Conservation (phyloP, 2,797 vertebrate species). For the Neostethus bicornis region DNA sequence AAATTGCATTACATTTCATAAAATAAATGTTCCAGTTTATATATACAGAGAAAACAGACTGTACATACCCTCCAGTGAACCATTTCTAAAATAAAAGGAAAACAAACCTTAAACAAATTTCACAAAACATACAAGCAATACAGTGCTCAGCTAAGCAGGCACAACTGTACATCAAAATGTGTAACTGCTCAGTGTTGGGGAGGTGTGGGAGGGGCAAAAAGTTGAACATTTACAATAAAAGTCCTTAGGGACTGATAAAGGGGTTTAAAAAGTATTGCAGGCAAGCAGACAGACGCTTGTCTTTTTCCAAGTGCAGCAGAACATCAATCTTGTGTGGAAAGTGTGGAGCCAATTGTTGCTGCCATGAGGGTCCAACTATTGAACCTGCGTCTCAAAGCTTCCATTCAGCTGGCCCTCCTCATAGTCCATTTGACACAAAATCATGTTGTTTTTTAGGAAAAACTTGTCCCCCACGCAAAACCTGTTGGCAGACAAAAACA, state of each 20-base stretch:
- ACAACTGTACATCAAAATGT: slow-evolving; percentile 95
- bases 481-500: slow-evolving; percentile 78
- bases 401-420: slow-evolving; percentile 99
- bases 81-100: slow-evolving; percentile 80
- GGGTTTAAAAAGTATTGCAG: slow-evolving; percentile 94
- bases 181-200: slow-evolving; percentile 94
- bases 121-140: slow-evolving; percentile 97
- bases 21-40: slow-evolving; percentile 99
- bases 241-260: slow-evolving; percentile 89
- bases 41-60: slow-evolving; percentile 99
- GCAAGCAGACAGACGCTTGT: slow-evolving; percentile 90
- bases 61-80: slow-evolving; percentile 95
- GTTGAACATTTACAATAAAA: slow-evolving; percentile 90
- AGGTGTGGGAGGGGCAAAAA: slow-evolving; percentile 82
- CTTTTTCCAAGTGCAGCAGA: slow-evolving; percentile 80
- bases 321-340: slow-evolving; percentile 80
- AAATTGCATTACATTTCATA: slow-evolving; percentile 99
- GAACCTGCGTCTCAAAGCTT: slow-evolving; percentile 98
- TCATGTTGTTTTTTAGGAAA: slow-evolving; percentile 99
- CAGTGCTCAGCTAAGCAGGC: slow-evolving; percentile 96
- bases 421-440: slow-evolving; percentile 99
- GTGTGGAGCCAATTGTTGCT: slow-evolving; percentile 71
- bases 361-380: slow-evolving; percentile 84
- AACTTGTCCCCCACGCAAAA: slow-evolving; percentile 99
- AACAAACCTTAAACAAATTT: slow-evolving; percentile 84